Base-by-base conservation (phyloP, 2,797 vertebrate genomes). In the Adelosebastes latens region DNA sequence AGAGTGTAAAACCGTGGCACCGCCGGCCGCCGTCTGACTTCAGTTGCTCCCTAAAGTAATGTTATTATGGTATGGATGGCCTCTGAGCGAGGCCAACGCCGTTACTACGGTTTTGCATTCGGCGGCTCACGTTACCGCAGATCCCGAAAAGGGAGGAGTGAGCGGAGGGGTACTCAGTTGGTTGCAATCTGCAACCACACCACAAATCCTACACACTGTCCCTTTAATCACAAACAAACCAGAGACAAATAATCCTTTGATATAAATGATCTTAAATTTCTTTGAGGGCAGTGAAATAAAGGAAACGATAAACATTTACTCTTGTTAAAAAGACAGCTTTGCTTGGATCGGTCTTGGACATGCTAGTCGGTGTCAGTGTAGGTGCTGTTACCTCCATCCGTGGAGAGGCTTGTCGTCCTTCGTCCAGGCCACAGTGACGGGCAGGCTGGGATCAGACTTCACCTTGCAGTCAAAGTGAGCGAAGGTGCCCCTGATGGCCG, bases 381-480 rank as follows among this genome's bases (percentile, higher is more conserved):
- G 56, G n/a, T 52, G 62, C 12, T 63, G 85, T 81, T 90, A 99
- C 99, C 97, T 97, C 96, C 86, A 97, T 32, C 95, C 93, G 72
- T 94, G 72, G 2, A 99, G 93, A 0, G 96, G 96, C 25, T 95
- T 94, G 0, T 98, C 95, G 0, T 99, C 96, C 87, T 99, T 99
- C 13, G 95, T 94, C 99, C 99, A 99, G 84, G 88, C 88, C 73
- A 99, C 96, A 0, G 94, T 93, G 88, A 97, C 79, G 2, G 93
- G 92, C 46, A 99, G 92, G 2, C 95, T 96, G 2, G 95, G 88
- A 85, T 99, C 98, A 1, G 96, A 96, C 77, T 94, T 96, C 67
- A 99, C 91, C 0, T 95, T 96, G 72, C 99, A 99, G 79, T 96
- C 92, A 24, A 99, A 96, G 56, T 94, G 96, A 69, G 93, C 96